A percentile compares a stretch with the other conserved stretches of the same genome.
phyloP scores from a whole-genome alignment of 2,113 vertebrate species.

The Centropristis striata region DNA sequence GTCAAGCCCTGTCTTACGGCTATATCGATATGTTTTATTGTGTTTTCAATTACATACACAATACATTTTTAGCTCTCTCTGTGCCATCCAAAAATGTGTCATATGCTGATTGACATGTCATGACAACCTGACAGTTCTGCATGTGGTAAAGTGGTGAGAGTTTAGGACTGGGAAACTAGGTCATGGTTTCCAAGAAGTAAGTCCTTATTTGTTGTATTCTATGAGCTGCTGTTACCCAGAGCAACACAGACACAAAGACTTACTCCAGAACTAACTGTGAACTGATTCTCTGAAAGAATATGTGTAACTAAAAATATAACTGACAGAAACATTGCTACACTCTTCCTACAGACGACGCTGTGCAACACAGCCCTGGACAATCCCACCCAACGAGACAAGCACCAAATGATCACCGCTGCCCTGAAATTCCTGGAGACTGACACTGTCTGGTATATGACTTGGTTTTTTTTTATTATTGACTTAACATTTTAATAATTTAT shows the following conservation, averaged over 20 bases:
- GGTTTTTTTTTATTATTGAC: background rate
- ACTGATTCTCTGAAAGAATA: background rate
- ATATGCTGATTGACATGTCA: background rate
- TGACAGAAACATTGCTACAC: background rate
- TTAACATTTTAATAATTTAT: background rate
- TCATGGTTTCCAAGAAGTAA: too few species aligned
- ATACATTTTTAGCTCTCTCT: background rate
- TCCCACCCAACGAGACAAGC: slow-evolving; percentile 90
- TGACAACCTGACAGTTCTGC: background rate
- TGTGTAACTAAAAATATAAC: background rate
- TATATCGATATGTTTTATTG: background rate
- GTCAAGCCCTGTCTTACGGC: background rate
- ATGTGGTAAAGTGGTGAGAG: background rate
- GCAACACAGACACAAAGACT: background rate
- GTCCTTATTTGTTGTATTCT: background rate
- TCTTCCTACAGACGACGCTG: slow-evolving; percentile 89
- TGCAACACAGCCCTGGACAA: slow-evolving; percentile 98
- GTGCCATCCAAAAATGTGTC: background rate
- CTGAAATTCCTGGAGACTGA: slow-evolving; percentile 97
- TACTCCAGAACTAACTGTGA: background rate
- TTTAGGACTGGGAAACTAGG: background rate
- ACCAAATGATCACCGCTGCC: slow-evolving; percentile 90
- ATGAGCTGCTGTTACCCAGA: background rate
- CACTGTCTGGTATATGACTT: slow-evolving; percentile 90
- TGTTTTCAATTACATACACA: background rate